These are phyloP conservation scores for Todus mexicanus DNA, from an alignment of 2,797 vertebrate genomes.

Conservation along the genomic window DNA sequence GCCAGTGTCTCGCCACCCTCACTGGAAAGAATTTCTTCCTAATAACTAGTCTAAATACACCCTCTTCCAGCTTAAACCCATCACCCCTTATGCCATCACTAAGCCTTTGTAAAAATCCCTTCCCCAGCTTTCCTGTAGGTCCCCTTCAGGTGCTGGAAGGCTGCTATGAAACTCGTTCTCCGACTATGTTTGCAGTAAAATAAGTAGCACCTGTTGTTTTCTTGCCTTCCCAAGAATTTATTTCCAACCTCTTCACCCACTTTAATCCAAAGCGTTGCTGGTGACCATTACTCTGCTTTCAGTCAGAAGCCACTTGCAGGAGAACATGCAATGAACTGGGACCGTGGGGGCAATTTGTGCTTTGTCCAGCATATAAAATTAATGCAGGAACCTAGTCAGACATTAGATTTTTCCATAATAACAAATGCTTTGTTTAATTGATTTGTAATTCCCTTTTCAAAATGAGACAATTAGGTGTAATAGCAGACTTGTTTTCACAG, in stretches of 20 bases:
- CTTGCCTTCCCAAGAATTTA: neutral
- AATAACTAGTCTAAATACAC: too few species aligned
- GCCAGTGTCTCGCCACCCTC: too few species aligned
- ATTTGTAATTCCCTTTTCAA: neutral
- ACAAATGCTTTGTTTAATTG: neutral
- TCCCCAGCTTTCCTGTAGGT: too few species aligned
- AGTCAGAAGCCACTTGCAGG: neutral
- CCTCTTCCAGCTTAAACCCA: too few species aligned
- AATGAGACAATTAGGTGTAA: neutral
- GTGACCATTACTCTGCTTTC: neutral
- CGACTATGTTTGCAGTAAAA: neutral
- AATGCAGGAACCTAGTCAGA: neutral
- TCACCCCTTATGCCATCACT: too few species aligned
- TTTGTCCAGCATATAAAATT: neutral
- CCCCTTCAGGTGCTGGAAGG: too few species aligned
- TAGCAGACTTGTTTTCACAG: neutral
- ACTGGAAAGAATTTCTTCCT: too few species aligned
- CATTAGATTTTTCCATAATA: neutral
- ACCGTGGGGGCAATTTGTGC: fast-evolving
- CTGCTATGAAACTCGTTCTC: too few species aligned
- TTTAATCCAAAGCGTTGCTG: neutral
- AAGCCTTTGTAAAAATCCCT: too few species aligned
- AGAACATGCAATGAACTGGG: fast-evolving
- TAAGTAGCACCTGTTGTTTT: neutral
- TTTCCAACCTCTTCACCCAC: neutral